Evolutionary conservation across 2,888 invertebrate species (phyloP).

Genomic region (Meta bourneti): DNA sequence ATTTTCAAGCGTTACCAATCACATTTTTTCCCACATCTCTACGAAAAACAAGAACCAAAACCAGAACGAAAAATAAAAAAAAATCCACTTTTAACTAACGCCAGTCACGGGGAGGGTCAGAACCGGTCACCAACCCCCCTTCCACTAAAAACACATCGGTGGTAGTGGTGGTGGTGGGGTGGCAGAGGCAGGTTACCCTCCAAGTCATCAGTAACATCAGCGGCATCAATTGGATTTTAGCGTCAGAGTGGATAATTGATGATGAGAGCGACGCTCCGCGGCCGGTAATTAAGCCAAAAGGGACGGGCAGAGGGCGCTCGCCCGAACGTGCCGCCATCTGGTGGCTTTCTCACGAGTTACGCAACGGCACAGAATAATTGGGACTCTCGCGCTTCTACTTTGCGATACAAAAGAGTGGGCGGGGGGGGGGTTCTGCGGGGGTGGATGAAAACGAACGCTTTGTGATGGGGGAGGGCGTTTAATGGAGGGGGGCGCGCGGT

Average conservation of each 20-base stretch:
- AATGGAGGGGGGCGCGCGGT: slow-evolving; percentile 47
- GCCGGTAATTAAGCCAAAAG: slow-evolving; percentile 74
- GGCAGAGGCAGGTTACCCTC: slow-evolving; percentile 1
- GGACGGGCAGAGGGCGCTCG: slow-evolving; percentile 30
- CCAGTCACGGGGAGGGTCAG: background rate
- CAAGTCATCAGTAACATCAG: slow-evolving; percentile 67
- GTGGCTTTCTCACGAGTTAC: slow-evolving; percentile 74
- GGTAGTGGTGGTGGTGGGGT: background rate
- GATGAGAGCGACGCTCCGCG: slow-evolving; percentile 39
- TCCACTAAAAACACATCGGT: slow-evolving; percentile 24
- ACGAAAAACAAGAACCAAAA: slow-evolving; percentile 5
- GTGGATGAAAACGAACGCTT: slow-evolving; percentile 2
- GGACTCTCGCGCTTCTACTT: background rate
- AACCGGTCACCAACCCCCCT: background rate
- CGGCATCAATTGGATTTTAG: slow-evolving; percentile 75
- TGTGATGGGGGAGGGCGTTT: slow-evolving; percentile 21
- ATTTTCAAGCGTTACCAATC: too few species aligned
- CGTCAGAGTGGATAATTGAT: slow-evolving; percentile 71
- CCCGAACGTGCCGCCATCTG: slow-evolving; percentile 60
- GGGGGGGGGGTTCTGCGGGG: background rate
- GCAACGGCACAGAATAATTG: slow-evolving; percentile 73
- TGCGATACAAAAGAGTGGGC: slow-evolving; percentile 33
- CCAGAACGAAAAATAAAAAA: slow-evolving; percentile 3
- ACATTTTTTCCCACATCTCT: background rate
- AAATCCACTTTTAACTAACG: slow-evolving; percentile 23